Evolutionary conservation across 2,797 vertebrate genomes (phyloP), one percentile per base, ranked within the genome.

Genomic region (Rhinogobio ventralis): DNA sequence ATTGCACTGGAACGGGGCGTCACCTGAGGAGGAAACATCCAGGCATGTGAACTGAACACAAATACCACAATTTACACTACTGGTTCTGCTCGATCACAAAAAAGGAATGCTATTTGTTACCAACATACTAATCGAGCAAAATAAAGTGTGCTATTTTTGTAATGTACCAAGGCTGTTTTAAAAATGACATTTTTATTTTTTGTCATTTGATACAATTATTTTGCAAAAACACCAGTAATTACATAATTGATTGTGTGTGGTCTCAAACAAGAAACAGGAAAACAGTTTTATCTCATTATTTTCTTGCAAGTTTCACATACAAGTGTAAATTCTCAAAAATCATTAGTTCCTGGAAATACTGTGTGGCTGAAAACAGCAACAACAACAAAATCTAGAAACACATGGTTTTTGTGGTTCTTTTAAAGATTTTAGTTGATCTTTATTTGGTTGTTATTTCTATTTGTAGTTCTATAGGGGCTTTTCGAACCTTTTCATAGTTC

Each of bases 1-100:
- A 75, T 95, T 96, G 92, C 98, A 99, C 90, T 99, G 98, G 95
- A 99, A 99, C 19, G 98, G 98, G 57, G 98, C 97, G 13, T 99
- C 98, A 28, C 98, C 98, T 99, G 49, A 14, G 60, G 15, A 72
- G 49, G 79, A 33, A 20, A 71, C 19, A 75, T 30, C 46, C 7
- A 69, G 79, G 7, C 5, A 36, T 23, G n/a, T 28, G 17, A 79
- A 45, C 11, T 51, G 14, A 76, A 28, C 49, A 15, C 42, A 8
- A n/a, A 46, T 30, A 67, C 15, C 20, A 55, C 11, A 11, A 9
- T 60, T 66, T 79, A 2, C 19, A 49, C 11, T 4, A 33, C 13
- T 1, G 2, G 42, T 49, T 66, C 25, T 30, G 17, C n/a, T n/a
- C 0, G 1, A 4, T 64, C 15, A 36, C 19, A 66, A 62, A 28